Evolutionary conservation across 2,113 vertebrate species (phyloP).

Genomic region (Elaphurus davidianus): DNA sequence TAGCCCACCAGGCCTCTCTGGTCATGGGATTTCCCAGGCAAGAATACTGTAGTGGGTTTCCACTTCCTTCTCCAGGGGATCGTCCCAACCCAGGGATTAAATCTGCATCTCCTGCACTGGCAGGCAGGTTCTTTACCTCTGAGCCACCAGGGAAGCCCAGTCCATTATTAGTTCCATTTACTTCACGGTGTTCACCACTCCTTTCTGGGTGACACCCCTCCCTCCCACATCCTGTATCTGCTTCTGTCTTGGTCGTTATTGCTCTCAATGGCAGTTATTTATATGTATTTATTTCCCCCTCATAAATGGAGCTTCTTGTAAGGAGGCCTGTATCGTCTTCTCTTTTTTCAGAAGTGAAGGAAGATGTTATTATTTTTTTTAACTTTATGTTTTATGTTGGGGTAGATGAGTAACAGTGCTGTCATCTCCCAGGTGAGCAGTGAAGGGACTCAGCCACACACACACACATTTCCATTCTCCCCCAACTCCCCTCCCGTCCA

Average conservation of each 20-base stretch:
- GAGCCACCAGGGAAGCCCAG: neutral
- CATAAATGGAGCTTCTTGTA: neutral
- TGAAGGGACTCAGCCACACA: neutral
- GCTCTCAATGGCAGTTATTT: neutral
- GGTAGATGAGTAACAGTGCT: neutral
- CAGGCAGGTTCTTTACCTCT: neutral
- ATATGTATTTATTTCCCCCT: neutral
- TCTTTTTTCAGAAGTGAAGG: neutral
- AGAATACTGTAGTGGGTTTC: neutral
- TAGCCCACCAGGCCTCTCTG: neutral
- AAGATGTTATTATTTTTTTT: neutral
- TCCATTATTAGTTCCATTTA: no score
- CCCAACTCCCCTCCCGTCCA: neutral
- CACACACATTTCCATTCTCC: neutral
- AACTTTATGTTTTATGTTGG: neutral
- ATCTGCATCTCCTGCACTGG: neutral
- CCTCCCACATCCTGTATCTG: rapidly evolving
- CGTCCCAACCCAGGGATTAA: neutral
- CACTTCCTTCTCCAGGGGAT: neutral
- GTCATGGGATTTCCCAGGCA: neutral
- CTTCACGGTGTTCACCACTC: no score
- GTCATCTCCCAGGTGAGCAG: neutral
- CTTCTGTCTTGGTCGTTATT: rapidly evolving
- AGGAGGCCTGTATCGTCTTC: rapidly evolving
- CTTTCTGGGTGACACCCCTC: neutral